Conservation (phyloP, 2,797 vertebrate genomes). For the Melanotaenia parkinsoni region DNA sequence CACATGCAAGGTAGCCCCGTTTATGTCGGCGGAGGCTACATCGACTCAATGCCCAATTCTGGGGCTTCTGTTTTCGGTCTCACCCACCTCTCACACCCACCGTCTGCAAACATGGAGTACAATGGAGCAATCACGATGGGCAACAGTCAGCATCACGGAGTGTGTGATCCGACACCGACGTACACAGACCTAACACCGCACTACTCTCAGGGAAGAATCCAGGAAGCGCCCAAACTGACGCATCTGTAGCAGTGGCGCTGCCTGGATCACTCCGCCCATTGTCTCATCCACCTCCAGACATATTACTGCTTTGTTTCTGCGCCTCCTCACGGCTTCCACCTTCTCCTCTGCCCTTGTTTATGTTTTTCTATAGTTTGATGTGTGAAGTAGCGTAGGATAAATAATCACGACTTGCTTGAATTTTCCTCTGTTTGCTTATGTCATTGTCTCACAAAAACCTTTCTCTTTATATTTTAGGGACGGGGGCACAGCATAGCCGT, state of each 20-base stretch:
- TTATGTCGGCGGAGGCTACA: conserved; percentile 94
- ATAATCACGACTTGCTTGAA: conserved; percentile 93
- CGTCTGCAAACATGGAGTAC: conserved; percentile 93
- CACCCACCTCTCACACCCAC: conserved; percentile 92
- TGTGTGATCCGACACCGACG: conserved; percentile 92
- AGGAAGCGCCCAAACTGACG: conserved; percentile 98
- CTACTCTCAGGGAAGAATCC: conserved; percentile 99
- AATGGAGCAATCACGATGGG: conserved; percentile 92
- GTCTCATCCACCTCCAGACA: conserved; percentile 76
- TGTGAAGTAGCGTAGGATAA: conserved; percentile 86
- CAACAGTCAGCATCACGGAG: conserved; percentile 93
- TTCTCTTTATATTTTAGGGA: conserved; percentile 72
- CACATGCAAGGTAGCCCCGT: conserved; percentile 97
- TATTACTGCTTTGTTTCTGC: conserved; percentile 75
- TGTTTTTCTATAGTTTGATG: conserved; percentile 88
- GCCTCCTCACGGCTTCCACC: conserved; percentile 68
- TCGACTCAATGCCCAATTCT: conserved; percentile 91
- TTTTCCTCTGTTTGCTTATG: conserved; percentile 89
- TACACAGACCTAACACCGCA: conserved; percentile 98
- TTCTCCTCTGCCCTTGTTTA: conserved; percentile 71
- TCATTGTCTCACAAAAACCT: conserved; percentile 87
- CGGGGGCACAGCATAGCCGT: conserved; percentile 69
- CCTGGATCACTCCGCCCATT: conserved; percentile 79
- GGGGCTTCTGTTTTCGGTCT: conserved; percentile 95
- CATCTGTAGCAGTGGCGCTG: conserved; percentile 91